Base-by-base conservation (phyloP, 1,140 invertebrate genomes). In the Ceratina australensis region DNA sequence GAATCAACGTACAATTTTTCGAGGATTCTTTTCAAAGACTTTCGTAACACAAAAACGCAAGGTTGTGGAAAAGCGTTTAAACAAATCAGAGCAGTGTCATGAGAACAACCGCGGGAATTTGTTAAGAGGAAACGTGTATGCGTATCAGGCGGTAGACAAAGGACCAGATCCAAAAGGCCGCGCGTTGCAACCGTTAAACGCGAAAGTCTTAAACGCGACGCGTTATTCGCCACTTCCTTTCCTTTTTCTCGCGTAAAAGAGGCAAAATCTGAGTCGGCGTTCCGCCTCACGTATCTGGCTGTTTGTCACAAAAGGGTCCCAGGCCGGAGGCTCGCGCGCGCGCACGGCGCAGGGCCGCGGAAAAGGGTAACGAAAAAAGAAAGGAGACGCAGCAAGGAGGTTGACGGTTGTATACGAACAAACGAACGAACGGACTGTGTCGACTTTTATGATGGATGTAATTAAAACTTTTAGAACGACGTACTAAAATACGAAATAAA, bases 391-490 rank as follows among this genome's bases (percentile, higher is more conserved):
- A 64, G 49, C 56, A 68, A 64, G 64, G 63, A 65, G 57, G 72
- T n/a, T 49, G 76, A 84, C 61, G 77, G 64, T 52, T 72, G 75
- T 68, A 77, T 59, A 77, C 68, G 78, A 64, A 81, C 84, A 79
- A 81, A 86, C 84, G 84, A 81, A 86, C 84, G 84, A 69, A 84
- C 73, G 84, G 66, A 84, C 82, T 69, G 76, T 81, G 84, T 79
- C 81, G 73, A 78, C 84, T 86, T 81, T 86, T 86, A 84, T 81
- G 84, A 86, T 86, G 73, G 74, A 83, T 75, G 85, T 84, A 86
- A 86, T 86, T 86, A 86, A 86, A 86, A 86, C 85, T 86, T 86
- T 86, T 84, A 81, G 81, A 86, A 72, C 67, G 76, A 60, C 64
- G 74, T 69, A 72, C 73, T 74, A 78, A 81, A 84, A 78, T 81